Evolutionary conservation across 1,140 invertebrate genomes (phyloP).

Genomic region (Megalopta genalis): DNA sequence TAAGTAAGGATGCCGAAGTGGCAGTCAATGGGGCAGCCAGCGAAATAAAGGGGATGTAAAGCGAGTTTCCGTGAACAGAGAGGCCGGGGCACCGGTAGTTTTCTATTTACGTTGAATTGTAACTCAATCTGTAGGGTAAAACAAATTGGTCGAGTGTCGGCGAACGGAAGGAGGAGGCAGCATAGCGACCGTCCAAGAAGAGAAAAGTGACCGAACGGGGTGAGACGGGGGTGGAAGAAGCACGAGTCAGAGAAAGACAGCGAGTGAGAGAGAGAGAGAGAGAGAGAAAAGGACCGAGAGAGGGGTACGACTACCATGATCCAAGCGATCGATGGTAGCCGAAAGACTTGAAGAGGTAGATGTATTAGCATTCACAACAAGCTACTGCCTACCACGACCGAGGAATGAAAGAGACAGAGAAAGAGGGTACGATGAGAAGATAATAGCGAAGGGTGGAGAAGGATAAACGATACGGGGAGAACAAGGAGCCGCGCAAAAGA

Average conservation of each 20-base stretch:
- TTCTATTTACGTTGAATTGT: constrained; percentile 64
- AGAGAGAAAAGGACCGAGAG: too few relatives aligned
- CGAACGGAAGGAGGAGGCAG: constrained; percentile 15
- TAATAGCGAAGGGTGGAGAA: constrained; percentile 23
- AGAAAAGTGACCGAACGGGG: constrained; percentile 34
- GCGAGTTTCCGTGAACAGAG: constrained; percentile 37
- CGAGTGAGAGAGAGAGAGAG: background rate
- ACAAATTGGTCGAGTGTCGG: constrained; percentile 42
- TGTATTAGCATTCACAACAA: constrained; percentile 75
- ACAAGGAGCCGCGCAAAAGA: constrained; percentile 6
- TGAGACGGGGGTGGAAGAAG: background rate
- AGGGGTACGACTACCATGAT: constrained; percentile 47
- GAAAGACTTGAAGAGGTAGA: constrained; percentile 49
- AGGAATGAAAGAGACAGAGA: constrained; percentile 25
- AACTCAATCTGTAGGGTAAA: constrained; percentile 63
- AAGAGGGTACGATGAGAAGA: constrained; percentile 14
- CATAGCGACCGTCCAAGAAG: constrained; percentile 11
- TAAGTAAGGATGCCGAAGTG: constrained; percentile 62
- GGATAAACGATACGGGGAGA: constrained; percentile 9
- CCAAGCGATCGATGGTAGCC: constrained; percentile 34
- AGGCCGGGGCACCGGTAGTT: constrained; percentile 46
- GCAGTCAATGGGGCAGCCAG: constrained; percentile 59
- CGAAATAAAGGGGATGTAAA: constrained; percentile 69
- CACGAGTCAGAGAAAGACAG: too few relatives aligned
- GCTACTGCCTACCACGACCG: constrained; percentile 28